phyloP scores from a whole-genome alignment of 2,113 vertebrate genomes.

The Ictalurus furcatus region DNA sequence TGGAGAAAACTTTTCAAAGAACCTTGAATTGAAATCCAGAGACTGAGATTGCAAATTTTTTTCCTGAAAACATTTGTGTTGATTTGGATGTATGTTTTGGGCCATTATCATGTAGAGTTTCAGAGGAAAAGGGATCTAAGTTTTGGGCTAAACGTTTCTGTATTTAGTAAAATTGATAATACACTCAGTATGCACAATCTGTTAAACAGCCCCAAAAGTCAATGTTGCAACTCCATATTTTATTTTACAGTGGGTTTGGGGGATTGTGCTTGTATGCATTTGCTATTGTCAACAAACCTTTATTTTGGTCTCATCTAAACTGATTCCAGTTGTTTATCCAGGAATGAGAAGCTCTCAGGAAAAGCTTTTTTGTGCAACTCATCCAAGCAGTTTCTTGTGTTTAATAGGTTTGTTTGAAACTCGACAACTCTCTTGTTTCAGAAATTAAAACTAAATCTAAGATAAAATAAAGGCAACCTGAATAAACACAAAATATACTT shows the following conservation, averaged over 20 bases:
- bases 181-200: not conserved
- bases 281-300: not conserved
- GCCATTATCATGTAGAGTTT: not conserved
- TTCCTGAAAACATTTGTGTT: not conserved
- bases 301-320: not conserved
- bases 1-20: not conserved
- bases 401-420: not conserved
- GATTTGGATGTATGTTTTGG: not conserved
- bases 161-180: not conserved
- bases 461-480: no score
- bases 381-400: not conserved
- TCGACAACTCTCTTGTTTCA: not conserved
- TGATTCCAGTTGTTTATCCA: not conserved
- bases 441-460: no score
- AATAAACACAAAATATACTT: no score
- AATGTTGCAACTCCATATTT: not conserved
- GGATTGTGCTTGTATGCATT: not conserved
- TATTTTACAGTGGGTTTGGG: not conserved
- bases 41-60: not conserved
- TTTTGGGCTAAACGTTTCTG: not conserved
- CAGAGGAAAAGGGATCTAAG: not conserved
- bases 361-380: not conserved
- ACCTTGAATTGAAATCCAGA: not conserved
- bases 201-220: not conserved
- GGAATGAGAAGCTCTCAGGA: not conserved